phyloP scores from a whole-genome alignment of 1,140 invertebrate species.

The Bombus fervidus region DNA sequence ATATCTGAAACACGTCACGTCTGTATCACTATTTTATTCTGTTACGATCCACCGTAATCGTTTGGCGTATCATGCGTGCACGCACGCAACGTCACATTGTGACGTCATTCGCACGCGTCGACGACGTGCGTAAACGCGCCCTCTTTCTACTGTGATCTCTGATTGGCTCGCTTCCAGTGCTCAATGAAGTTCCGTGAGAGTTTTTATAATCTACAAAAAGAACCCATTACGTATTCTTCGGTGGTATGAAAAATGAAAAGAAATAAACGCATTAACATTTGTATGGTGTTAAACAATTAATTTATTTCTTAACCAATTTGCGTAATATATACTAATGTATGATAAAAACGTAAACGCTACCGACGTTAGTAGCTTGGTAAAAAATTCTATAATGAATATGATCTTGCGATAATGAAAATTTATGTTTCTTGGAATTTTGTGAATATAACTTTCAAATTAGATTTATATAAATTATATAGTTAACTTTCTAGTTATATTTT shows the following conservation, averaged over 20 bases:
- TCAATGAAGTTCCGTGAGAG: constrained; percentile 55
- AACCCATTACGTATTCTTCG: background rate
- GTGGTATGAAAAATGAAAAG: background rate
- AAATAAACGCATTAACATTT: background rate
- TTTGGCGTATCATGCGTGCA: constrained; percentile 39
- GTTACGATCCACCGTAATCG: constrained; percentile 41
- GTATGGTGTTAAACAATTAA: background rate
- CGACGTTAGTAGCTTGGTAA: background rate
- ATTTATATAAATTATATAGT: background rate
- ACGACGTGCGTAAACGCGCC: constrained; percentile 52
- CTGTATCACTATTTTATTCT: constrained; percentile 42
- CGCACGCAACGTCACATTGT: constrained; percentile 48
- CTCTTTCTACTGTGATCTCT: constrained; percentile 61
- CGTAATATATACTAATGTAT: background rate
- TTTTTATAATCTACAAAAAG: constrained; percentile 10
- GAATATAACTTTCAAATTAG: background rate
- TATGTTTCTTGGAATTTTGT: constrained; percentile 32
- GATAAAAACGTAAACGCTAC: background rate
- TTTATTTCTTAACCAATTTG: background rate
- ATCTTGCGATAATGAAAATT: background rate
- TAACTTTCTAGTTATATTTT: background rate
- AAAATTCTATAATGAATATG: background rate
- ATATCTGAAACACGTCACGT: background rate
- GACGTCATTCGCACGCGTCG: constrained; percentile 51
- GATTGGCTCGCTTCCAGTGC: constrained; percentile 67